A percentile compares a stretch with the other conserved stretches of the same genome.
phyloP scores from a whole-genome alignment of 2,113 vertebrate genomes.

The Rhinoderma darwinii region DNA sequence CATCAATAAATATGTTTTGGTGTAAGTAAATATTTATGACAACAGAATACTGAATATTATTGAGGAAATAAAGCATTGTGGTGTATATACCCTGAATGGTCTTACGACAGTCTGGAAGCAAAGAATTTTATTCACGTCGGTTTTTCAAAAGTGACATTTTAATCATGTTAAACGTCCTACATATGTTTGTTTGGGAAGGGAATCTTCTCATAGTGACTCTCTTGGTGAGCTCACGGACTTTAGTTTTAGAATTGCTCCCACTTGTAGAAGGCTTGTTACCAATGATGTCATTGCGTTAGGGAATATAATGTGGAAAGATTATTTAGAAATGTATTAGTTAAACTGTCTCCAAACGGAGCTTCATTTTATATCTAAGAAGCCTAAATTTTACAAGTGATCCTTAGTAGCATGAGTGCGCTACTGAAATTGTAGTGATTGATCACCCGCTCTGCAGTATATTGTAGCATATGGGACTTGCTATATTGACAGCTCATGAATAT shows the following conservation, averaged over 20 bases:
- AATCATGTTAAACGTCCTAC: not conserved
- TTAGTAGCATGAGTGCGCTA: not conserved
- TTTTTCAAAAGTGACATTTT: not conserved
- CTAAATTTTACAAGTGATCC: not conserved
- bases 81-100: not conserved
- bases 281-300: not conserved
- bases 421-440: not conserved
- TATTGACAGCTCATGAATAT: not conserved
- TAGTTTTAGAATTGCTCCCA: not conserved
- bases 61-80: slow-evolving; percentile 40
- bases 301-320: not conserved
- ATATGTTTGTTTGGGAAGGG: not conserved
- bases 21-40: slow-evolving; percentile 41
- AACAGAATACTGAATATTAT: slow-evolving; percentile 30
- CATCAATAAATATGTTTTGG: slow-evolving; percentile 46
- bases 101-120: not conserved
- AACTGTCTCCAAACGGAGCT: not conserved
- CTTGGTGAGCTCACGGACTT: not conserved
- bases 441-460: not conserved
- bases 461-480: not conserved
- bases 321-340: not conserved
- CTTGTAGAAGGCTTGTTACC: not conserved
- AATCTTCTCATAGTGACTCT: not conserved
- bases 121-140: not conserved
- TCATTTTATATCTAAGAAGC: not conserved